These are phyloP conservation scores for Drosophila tanythrix DNA, from an alignment of 2,888 invertebrate genomes.

Conservation along the genomic window DNA sequence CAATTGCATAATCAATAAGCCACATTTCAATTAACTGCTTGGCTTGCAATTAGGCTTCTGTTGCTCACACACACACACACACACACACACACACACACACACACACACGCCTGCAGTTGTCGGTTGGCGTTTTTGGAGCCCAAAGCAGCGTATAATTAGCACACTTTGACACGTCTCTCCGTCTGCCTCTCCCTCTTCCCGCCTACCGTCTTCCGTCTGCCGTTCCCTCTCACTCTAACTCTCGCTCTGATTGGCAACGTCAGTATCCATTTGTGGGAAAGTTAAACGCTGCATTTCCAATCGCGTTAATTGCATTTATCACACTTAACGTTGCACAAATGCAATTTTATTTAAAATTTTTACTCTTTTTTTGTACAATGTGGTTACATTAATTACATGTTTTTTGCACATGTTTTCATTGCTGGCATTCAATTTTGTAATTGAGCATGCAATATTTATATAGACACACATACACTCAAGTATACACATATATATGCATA, in stretches of 20 bases:
- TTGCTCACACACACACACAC: neutral
- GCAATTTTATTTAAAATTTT: neutral
- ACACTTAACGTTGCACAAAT: constrained; percentile 29
- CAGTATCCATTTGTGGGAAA: constrained; percentile 2
- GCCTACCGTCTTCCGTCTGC: neutral
- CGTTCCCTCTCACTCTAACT: neutral
- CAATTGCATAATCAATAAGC: constrained; percentile 79
- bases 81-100: neutral
- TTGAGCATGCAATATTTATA: constrained; percentile 23
- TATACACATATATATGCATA: neutral
- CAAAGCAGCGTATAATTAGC: constrained; percentile 55
- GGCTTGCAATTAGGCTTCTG: constrained; percentile 48
- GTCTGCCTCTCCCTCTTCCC: neutral
- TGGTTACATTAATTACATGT: constrained; percentile 31
- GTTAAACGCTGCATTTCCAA: constrained; percentile 33
- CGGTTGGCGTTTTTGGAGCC: constrained; percentile 34
- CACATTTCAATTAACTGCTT: constrained; percentile 60
- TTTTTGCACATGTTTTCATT: neutral
- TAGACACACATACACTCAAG: neutral
- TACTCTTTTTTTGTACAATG: neutral
- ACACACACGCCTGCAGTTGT: neutral
- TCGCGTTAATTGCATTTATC: constrained; percentile 49
- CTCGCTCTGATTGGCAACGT: neutral
- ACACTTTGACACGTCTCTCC: constrained; percentile 38
- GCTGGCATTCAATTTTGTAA: constrained; percentile 11